Evolutionary conservation across 64 coral and sea anemone genomes (phyloP), one percentile per base, ranked within the genome.

Genomic region (Orbicella faveolata): DNA sequence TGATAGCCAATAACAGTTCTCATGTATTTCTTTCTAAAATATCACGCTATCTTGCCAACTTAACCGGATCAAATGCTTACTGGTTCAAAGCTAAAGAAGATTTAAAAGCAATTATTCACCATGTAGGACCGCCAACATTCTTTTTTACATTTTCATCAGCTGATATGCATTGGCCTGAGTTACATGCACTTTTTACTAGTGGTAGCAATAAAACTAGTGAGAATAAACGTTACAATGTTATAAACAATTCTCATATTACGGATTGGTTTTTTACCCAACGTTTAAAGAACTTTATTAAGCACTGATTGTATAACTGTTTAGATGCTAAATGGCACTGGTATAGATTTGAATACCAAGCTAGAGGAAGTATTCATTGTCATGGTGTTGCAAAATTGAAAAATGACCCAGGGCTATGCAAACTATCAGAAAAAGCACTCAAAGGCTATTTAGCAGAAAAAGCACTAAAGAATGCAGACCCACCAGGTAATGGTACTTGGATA

Each of bases 51-150:
- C 62, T 87, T 87, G 39, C 33, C 1, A 87, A 87, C 69, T 73
- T 87, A 73, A 67, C 84, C 61, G 86, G 86, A 3, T 52, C 86
- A 52, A 88, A 88, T 88, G 86, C 86, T 53, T 88, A 88, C 37
- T 88, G 70, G 86, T 39, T 73, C 39, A 74, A 61, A 54, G 63
- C 51, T 35, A 87, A 55, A 36, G 84, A 87, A 44, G 84, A 87
- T 54, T 21, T 87, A 48, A 88, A 76, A 87, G 84, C 84, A 20
- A 87, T 87, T 44, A 30, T 87, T 53, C 41, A 66, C 21, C n/a
- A 52, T 55, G 73, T 76, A 1, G 74, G 86, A 37, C n/a, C 86
- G 62, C 63, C 63, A 67, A 67, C 63, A 67, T 67, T 67, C 19
- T 19, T 65, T 67, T 67, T 67, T 17, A 67, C 63, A 2, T 67